Percentiles rank a stretch among this genome's conserved stretches.
Conservation (phyloP, 2,797 vertebrate genomes). For the Peromyscus attwateri region DNA sequence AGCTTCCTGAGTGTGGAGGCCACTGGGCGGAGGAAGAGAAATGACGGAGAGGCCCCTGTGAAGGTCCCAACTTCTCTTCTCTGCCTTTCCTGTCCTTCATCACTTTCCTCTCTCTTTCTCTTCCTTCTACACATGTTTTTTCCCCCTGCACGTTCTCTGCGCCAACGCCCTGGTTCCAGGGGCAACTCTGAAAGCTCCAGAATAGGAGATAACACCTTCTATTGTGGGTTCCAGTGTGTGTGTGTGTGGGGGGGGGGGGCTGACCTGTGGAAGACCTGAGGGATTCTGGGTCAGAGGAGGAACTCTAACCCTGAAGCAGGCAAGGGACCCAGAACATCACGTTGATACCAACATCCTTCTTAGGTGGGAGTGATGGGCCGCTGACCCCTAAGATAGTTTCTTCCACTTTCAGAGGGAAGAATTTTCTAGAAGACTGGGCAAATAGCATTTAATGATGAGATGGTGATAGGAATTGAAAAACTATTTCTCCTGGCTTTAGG, state of each 20-base stretch:
- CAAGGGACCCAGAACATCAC: neutral
- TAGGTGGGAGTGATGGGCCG: neutral
- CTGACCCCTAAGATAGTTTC: too few species aligned
- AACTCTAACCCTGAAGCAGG: neutral
- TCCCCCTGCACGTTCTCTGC: neutral
- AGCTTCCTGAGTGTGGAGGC: neutral
- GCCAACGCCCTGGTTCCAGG: neutral
- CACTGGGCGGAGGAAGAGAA: too few species aligned
- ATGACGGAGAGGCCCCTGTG: fast-evolving
- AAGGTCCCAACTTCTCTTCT: neutral
- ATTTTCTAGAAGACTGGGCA: neutral
- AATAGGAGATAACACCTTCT: too few species aligned
- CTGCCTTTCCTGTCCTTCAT: too few species aligned
- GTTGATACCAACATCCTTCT: fast-evolving
- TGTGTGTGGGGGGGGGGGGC: neutral
- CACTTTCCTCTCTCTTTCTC: neutral
- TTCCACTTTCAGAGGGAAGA: neutral
- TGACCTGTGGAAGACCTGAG: neutral
- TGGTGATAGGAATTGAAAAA: neutral
- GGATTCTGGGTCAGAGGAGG: neutral
- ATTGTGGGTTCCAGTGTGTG: fast-evolving
- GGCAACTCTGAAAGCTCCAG: neutral
- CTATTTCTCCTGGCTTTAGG: neutral
- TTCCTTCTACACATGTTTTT: neutral
- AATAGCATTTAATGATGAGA: neutral